phyloP scores from a whole-genome alignment of 2,797 vertebrate species.

The Acanthis flammea region DNA sequence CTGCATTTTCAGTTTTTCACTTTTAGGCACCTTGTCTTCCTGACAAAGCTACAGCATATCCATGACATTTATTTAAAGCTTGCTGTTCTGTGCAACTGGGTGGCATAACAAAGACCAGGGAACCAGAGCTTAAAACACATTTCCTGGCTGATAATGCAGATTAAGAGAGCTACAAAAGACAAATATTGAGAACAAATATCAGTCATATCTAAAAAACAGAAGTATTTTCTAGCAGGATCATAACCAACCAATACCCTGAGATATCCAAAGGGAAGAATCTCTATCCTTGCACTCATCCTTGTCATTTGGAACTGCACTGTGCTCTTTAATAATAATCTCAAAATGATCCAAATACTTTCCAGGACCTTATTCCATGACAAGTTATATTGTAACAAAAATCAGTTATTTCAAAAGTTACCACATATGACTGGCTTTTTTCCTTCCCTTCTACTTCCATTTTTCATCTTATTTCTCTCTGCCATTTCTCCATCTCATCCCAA shows the following conservation, averaged over 20 bases:
- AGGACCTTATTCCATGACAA: neutral
- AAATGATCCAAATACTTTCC: slow-evolving; percentile 50
- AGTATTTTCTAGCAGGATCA: slow-evolving; percentile 30
- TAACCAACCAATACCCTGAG: neutral
- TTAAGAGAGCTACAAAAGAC: slow-evolving; percentile 59
- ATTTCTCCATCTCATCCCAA: neutral
- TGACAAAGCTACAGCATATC: neutral
- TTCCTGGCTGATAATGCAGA: slow-evolving; percentile 49
- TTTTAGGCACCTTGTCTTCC: neutral
- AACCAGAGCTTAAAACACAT: slow-evolving; percentile 57
- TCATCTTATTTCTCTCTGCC: neutral
- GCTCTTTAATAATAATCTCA: slow-evolving; percentile 41
- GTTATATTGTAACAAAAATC: neutral
- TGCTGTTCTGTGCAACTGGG: neutral
- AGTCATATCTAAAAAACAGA: slow-evolving; percentile 48
- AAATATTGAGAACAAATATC: slow-evolving; percentile 38
- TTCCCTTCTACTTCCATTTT: neutral
- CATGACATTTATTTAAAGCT: neutral
- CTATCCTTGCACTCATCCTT: neutral
- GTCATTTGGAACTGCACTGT: slow-evolving; percentile 11
- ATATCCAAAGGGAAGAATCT: neutral
- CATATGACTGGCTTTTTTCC: neutral
- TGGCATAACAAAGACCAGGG: slow-evolving; percentile 52
- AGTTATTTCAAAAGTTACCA: neutral
- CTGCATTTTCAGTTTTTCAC: neutral